These are phyloP conservation scores for Acrobasis repandana DNA, from an alignment of 2,888 invertebrate species.

Conservation along the genomic window DNA sequence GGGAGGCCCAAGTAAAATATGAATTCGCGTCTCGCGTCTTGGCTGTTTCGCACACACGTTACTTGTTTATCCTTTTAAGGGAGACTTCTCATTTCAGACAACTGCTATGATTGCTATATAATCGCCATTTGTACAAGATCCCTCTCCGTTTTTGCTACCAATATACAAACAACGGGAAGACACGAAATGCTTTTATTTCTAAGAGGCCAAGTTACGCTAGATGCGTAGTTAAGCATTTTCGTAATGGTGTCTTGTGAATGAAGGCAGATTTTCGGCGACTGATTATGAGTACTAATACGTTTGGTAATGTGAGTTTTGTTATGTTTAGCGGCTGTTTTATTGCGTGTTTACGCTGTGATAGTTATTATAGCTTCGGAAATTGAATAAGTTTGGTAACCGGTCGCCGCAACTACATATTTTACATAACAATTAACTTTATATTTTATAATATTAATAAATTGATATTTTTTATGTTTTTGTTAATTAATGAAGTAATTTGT, in stretches of 20 bases:
- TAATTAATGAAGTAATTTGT: no score
- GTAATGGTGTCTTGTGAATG: constrained; percentile 57
- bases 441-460: no score
- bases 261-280: constrained; percentile 66
- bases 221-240: constrained; percentile 56
- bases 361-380: constrained; percentile 23
- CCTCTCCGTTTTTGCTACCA: constrained; percentile 35
- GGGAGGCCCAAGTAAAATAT: constrained; percentile 73
- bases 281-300: constrained; percentile 59
- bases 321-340: constrained; percentile 47
- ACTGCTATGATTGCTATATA: constrained; percentile 79
- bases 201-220: constrained; percentile 49
- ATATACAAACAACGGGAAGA: constrained; percentile 30
- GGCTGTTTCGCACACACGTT: constrained; percentile 79
- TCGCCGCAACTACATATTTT: not conserved
- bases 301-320: constrained; percentile 50
- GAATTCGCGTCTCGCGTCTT: constrained; percentile 74
- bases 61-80: constrained; percentile 81
- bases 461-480: no score
- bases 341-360: constrained; percentile 38
- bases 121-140: constrained; percentile 57
- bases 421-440: not conserved
- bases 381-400: not conserved
- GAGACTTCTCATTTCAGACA: constrained; percentile 77
- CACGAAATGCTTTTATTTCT: constrained; percentile 36